A percentile compares a stretch with the other conserved stretches of the same genome.
Conservation (phyloP, 2,113 vertebrate species). For the Lophius piscatorius region DNA sequence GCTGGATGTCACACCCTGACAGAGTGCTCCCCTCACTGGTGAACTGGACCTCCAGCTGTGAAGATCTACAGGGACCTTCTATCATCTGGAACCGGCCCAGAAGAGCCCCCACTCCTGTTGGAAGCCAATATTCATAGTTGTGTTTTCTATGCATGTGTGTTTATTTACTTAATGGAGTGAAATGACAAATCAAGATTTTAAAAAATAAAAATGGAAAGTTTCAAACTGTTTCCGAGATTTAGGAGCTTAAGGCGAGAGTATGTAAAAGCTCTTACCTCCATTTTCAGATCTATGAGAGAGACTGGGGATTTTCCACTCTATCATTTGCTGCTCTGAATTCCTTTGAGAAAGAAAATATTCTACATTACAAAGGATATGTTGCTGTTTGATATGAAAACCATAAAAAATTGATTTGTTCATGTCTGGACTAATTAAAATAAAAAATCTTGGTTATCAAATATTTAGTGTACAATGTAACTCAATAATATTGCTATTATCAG, state of each 20-base stretch:
- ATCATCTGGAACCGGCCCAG: conserved; percentile 92
- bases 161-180: too few species aligned
- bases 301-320: conserved; percentile 97
- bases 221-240: too few species aligned
- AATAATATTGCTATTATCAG: too few species aligned
- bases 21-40: conserved; percentile 96
- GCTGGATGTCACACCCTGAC: conserved; percentile 95
- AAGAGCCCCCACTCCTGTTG: conserved; percentile 92
- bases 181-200: too few species aligned
- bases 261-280: too few species aligned
- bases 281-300: conserved; percentile 98
- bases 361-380: conserved; percentile 4
- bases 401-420: too few species aligned
- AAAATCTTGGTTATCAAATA: too few species aligned
- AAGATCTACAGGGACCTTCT: conserved; percentile 89
- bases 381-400: not conserved
- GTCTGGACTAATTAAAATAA: too few species aligned
- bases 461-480: too few species aligned
- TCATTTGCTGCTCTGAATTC: conserved; percentile 94
- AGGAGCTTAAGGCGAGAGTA: too few species aligned
- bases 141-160: too few species aligned
- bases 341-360: conserved; percentile 66
- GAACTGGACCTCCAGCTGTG: conserved; percentile 92
- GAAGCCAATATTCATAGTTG: not conserved
- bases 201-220: too few species aligned